Evolutionary conservation across 2,797 vertebrate species (phyloP).

Genomic region (Kryptopterus vitreolus): DNA sequence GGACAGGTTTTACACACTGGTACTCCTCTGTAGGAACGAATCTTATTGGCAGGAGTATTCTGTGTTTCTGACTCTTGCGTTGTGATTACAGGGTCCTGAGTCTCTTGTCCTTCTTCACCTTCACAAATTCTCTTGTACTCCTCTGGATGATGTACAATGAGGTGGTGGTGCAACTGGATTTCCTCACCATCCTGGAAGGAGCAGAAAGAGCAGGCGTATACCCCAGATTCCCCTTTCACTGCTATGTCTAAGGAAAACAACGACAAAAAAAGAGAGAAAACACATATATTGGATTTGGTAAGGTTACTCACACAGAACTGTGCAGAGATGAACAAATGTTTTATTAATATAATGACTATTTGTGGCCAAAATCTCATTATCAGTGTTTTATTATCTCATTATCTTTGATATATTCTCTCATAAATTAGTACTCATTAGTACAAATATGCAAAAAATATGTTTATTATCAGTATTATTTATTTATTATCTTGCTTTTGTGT

Average conservation of each 20-base stretch:
- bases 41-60: neutral
- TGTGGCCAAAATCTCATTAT: neutral
- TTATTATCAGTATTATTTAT: no score
- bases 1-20: constrained; percentile 49
- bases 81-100: no score
- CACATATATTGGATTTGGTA: neutral
- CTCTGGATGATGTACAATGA: constrained; percentile 42
- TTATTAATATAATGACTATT: neutral
- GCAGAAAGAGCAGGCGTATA: constrained; percentile 45
- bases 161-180: constrained; percentile 41
- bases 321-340: neutral
- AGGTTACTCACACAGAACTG: no score
- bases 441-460: no score
- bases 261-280: constrained; percentile 1
- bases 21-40: constrained; percentile 21
- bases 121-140: constrained; percentile 30
- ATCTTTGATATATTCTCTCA: no score
- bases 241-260: constrained; percentile 12
- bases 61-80: neutral
- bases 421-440: no score
- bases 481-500: no score
- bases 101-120: constrained; percentile 4
- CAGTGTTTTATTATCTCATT: no score
- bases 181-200: constrained; percentile 34
- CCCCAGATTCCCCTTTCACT: constrained; percentile 19